Percentiles rank a stretch among this genome's conserved stretches.
Evolutionary conservation across 2,113 vertebrate genomes (phyloP).

Genomic region (Sander vitreus): DNA sequence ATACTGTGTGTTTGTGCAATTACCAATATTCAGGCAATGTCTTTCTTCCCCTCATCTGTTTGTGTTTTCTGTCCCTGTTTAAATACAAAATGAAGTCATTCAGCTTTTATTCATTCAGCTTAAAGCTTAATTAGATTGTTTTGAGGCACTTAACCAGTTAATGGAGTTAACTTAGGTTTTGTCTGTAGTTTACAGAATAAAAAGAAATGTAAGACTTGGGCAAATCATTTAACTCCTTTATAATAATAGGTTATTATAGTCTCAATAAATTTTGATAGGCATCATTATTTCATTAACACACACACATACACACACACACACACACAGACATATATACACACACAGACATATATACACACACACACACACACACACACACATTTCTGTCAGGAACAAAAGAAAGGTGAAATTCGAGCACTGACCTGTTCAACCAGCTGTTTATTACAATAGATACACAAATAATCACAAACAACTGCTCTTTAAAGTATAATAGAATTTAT

Average conservation of each 20-base stretch:
- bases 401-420: too few species aligned
- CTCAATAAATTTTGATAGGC: neutral
- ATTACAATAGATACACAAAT: too few species aligned
- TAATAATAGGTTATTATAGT: neutral
- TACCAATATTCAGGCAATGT: neutral
- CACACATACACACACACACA: neutral
- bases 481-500: too few species aligned
- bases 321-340: too few species aligned
- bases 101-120: conserved; percentile 21
- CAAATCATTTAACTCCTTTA: conserved; percentile 34
- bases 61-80: conserved; percentile 31
- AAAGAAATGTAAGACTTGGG: conserved; percentile 10
- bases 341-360: too few species aligned
- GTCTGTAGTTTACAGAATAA: conserved; percentile 25
- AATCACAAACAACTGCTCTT: too few species aligned
- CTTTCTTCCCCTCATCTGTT: neutral
- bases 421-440: too few species aligned
- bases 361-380: too few species aligned
- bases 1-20: neutral
- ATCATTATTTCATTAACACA: neutral
- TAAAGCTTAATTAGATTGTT: conserved; percentile 59
- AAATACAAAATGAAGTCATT: conserved; percentile 42
- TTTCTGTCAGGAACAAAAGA: too few species aligned
- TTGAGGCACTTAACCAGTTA: conserved; percentile 50
- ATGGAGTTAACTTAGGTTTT: conserved; percentile 56